Base-by-base conservation (phyloP, 2,888 invertebrate genomes). In the Drosophila mercatorum region DNA sequence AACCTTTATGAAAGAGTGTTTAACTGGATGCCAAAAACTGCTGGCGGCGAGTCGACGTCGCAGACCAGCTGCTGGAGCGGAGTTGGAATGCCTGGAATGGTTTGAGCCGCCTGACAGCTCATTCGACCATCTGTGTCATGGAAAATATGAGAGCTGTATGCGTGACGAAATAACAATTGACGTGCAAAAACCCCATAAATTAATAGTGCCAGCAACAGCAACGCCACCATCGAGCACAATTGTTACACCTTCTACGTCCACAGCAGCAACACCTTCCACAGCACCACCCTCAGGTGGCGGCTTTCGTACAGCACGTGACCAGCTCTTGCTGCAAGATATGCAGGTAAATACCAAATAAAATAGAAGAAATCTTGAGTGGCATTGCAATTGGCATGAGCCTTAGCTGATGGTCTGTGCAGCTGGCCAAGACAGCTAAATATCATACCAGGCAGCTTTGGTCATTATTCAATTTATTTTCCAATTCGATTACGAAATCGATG, bases 251-350 rank as follows among this genome's bases (percentile, higher is more conserved):
- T 0, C 31, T 51, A 2, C 17, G 17, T 5, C 34, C 34, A 3
- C 51, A n/a, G n/a, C 31, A 17, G 28, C 46, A 12, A 3, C 11
- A 14, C 3, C 10, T 5, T 22, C 31, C 3, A 0, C 59, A 1
- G 44, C 12, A 1, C 31, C 36, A 40, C 14, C 10, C 2, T 10
- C 26, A 53, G 10, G 10, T n/a, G 38, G 26, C 10, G 26, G 10
- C 6, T 59, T 55, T 28, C 88, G 83, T 6, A 91, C 93, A 0
- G 93, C 92, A 0, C 76, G 88, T 0, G 91, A 92, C n/a, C 84
- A 91, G 49, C 60, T 91, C 5, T 40, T 71, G 0, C 5, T 87
- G 6, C 90, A 90, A 41, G 83, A 81, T 17, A 28, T 78, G 5
- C 90, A 91, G 81, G 92, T 78, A 40, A 57, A 2, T 28, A 3